phyloP scores from a whole-genome alignment of 2,888 invertebrate genomes.

The Automeris io region DNA sequence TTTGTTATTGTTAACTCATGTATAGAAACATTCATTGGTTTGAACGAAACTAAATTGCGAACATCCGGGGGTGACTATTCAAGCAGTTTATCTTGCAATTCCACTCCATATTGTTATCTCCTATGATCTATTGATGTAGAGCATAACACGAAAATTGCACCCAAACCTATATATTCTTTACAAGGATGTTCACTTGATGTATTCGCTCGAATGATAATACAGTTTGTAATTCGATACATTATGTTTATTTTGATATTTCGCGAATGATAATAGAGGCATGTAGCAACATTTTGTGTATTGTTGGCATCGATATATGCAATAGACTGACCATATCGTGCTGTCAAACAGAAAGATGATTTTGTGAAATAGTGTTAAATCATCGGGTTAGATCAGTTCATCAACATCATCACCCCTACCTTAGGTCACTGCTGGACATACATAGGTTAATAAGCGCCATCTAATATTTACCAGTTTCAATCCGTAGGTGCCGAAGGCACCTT shows the following conservation, averaged over 20 bases:
- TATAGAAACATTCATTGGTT: constrained; percentile 64
- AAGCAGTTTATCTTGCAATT: no score
- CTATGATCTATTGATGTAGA: constrained; percentile 36
- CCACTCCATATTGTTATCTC: constrained; percentile 45
- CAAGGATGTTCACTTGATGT: constrained; percentile 33
- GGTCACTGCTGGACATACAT: no score
- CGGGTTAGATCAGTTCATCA: no score
- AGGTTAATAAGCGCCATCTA: no score
- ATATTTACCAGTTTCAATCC: no score
- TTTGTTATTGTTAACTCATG: constrained; percentile 71
- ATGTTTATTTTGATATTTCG: constrained; percentile 2
- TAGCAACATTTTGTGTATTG: no score
- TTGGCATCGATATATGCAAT: no score
- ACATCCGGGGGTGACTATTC: constrained; percentile 72
- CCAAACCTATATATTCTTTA: constrained; percentile 22
- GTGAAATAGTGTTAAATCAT: no score
- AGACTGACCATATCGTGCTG: no score
- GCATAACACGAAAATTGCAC: constrained; percentile 55
- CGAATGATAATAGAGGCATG: not conserved
- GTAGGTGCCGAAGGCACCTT: no score
- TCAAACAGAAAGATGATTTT: no score
- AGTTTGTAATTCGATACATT: constrained; percentile 37
- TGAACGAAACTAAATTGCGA: constrained; percentile 70
- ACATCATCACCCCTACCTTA: no score
- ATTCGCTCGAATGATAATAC: constrained; percentile 5